These are phyloP conservation scores for Napeogenes inachia DNA, from an alignment of 2,888 invertebrate genomes.

Conservation along the genomic window DNA sequence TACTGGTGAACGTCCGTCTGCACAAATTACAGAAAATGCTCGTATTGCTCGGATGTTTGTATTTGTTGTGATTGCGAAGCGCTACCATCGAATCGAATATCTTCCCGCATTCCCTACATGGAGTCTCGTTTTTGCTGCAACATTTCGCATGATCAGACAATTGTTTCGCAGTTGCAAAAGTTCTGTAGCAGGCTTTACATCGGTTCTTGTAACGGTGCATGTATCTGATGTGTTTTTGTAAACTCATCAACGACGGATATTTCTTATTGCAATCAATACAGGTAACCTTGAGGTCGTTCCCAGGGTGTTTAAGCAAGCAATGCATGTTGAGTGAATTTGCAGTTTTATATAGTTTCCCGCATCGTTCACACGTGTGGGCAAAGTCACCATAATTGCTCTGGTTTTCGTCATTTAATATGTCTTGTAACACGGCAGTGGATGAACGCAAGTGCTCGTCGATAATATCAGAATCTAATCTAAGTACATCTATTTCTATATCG, in stretches of 20 bases:
- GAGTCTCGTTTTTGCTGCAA: constrained; percentile 43
- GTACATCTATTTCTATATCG: constrained; percentile 42
- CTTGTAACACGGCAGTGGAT: constrained; percentile 47
- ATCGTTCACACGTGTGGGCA: constrained; percentile 61
- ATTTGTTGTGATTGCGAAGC: constrained; percentile 51
- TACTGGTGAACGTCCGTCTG: constrained; percentile 46
- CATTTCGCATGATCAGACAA: constrained; percentile 39
- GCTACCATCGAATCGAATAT: constrained; percentile 46
- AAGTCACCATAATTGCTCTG: constrained; percentile 26
- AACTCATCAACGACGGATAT: constrained; percentile 54
- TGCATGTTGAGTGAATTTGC: constrained; percentile 49
- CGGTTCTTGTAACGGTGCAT: constrained; percentile 51
- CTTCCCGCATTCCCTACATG: constrained; percentile 48
- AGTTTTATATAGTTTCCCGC: constrained; percentile 58
- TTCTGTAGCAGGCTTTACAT: constrained; percentile 52
- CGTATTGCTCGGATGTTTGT: constrained; percentile 49
- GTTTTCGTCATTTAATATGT: constrained; percentile 39
- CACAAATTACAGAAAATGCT: constrained; percentile 48
- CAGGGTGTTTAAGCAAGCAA: constrained; percentile 51
- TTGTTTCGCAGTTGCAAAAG: constrained; percentile 40
- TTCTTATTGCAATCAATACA: constrained; percentile 52
- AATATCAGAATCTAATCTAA: constrained; percentile 41
- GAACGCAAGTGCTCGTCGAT: constrained; percentile 48
- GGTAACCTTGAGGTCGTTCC: constrained; percentile 37
- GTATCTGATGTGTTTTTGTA: constrained; percentile 55